These are phyloP conservation scores for Hafferia zeledoni DNA, from an alignment of 2,797 vertebrate species.

Conservation along the genomic window DNA sequence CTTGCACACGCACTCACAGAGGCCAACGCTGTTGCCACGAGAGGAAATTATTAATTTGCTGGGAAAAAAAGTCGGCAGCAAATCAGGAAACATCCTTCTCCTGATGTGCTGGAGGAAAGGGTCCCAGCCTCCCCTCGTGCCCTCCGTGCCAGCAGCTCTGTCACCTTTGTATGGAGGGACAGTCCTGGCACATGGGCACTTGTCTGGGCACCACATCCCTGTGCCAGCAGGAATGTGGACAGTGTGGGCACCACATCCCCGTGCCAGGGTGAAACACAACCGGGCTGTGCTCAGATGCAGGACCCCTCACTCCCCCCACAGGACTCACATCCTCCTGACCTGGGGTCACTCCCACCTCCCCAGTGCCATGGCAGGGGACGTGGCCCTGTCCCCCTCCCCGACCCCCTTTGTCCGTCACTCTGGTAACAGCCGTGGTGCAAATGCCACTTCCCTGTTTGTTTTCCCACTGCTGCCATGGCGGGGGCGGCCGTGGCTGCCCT, in stretches of 20 bases:
- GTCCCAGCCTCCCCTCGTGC: fast-evolving
- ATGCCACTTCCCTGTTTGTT: conserved; percentile 2
- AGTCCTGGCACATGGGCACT: background rate
- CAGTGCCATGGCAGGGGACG: fast-evolving
- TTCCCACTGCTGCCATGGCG: background rate
- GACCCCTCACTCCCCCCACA: fast-evolving
- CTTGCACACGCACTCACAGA: background rate
- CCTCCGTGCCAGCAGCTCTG: background rate
- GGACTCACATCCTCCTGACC: background rate
- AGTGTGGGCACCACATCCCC: background rate
- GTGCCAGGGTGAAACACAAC: background rate
- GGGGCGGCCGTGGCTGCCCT: background rate
- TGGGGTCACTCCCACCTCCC: background rate
- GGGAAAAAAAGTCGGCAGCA: conserved; percentile 17
- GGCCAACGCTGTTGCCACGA: background rate
- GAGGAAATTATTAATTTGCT: conserved; percentile 60
- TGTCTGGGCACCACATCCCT: background rate
- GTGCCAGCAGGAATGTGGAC: background rate
- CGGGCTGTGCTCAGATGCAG: fast-evolving
- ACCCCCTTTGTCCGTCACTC: background rate
- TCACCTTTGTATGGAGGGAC: background rate
- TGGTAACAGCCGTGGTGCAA: background rate
- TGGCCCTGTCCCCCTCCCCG: background rate
- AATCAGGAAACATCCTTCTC: background rate
- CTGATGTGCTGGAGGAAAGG: background rate